Conservation (phyloP, 1,140 invertebrate species). For the Colletes gigas region DNA sequence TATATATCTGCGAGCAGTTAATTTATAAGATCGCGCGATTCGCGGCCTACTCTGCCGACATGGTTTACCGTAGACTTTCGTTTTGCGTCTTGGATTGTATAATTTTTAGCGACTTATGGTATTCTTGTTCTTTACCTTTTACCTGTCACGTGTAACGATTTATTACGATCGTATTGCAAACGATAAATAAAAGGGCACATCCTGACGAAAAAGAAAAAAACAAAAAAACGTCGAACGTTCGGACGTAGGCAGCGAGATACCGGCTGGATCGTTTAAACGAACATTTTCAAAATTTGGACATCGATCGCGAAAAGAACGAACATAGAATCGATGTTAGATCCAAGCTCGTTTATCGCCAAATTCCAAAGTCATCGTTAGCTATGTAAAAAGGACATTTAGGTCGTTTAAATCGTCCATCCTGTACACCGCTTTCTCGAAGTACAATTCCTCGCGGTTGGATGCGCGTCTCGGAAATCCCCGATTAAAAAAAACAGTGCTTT, state of each 20-base stretch:
- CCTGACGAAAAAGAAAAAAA: constrained; percentile 36
- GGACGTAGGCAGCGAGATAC: neutral
- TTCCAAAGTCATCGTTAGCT: too few relatives aligned
- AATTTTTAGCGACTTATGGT: constrained; percentile 60
- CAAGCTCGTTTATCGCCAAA: too few relatives aligned
- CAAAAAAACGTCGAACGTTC: neutral
- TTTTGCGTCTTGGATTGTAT: constrained; percentile 57
- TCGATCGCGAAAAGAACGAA: too few relatives aligned
- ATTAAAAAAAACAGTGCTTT: too few relatives aligned
- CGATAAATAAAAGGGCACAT: constrained; percentile 68
- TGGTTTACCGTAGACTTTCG: constrained; percentile 22
- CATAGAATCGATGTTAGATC: too few relatives aligned
- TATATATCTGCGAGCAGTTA: constrained; percentile 28
- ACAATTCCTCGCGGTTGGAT: too few relatives aligned
- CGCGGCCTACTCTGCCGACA: constrained; percentile 29
- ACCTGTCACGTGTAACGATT: constrained; percentile 67
- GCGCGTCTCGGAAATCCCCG: too few relatives aligned
- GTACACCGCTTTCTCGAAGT: too few relatives aligned
- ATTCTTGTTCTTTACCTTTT: constrained; percentile 61
- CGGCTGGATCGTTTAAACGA: too few relatives aligned
- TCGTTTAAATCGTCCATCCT: neutral
- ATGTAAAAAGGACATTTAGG: too few relatives aligned
- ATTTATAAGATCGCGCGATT: constrained; percentile 27
- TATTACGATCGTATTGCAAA: constrained; percentile 63
- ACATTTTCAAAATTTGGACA: too few relatives aligned